Conservation (phyloP, 2,113 vertebrate genomes). For the Rhinopomastus cyanomelas region DNA sequence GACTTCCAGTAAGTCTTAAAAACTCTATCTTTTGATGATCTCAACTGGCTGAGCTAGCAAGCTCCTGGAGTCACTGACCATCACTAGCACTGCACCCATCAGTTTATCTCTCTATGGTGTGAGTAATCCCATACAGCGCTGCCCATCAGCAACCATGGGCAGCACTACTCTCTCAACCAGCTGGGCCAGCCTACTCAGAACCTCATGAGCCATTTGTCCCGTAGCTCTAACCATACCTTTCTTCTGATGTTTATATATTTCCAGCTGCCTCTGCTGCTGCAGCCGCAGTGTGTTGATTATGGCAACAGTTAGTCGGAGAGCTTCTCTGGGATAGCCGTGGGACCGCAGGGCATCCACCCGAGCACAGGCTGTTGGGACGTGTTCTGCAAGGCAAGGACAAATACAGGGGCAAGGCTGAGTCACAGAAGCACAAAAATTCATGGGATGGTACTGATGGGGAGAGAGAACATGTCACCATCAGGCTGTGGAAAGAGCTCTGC, state of each 20-base stretch:
- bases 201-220: neutral
- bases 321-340: conserved; percentile 96
- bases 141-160: neutral
- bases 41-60: neutral
- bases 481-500: neutral
- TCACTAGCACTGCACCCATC: neutral
- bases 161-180: neutral
- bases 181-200: neutral
- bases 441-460: rapidly evolving
- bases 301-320: conserved; percentile 92
- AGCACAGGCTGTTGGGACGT: conserved; percentile 95
- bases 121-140: neutral
- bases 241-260: conserved; percentile 99
- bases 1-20: neutral
- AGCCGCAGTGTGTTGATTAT: conserved; percentile 96
- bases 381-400: conserved; percentile 80
- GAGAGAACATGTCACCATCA: neutral
- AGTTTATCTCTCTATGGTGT: neutral
- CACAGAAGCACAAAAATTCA: neutral
- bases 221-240: conserved; percentile 82
- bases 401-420: neutral
- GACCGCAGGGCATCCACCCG: conserved; percentile 95
- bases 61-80: neutral
- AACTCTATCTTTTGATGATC: neutral
- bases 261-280: conserved; percentile 95